Percentiles rank a stretch among this genome's conserved stretches.
Conservation (phyloP, 2,888 invertebrate genomes). For the Pegoplata infirma region DNA sequence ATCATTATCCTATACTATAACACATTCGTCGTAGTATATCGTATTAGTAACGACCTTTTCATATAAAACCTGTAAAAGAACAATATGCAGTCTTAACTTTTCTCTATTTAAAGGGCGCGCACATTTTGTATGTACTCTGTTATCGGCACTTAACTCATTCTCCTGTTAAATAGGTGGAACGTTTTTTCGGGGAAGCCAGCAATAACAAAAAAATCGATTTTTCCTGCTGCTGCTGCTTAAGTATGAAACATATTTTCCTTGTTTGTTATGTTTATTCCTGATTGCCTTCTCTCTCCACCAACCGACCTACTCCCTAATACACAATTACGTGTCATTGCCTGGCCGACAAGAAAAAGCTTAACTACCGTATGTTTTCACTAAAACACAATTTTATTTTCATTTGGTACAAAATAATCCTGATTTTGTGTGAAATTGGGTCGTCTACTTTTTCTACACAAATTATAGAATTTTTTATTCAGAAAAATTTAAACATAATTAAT, state of each 20-base stretch:
- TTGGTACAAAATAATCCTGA: neutral
- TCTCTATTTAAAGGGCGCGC: conserved; percentile 43
- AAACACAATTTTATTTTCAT: neutral
- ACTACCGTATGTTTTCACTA: conserved; percentile 25
- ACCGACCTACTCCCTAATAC: conserved; percentile 30
- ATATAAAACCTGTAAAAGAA: neutral
- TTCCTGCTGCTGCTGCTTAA: conserved; percentile 23
- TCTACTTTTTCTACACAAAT: too few species aligned
- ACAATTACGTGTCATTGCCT: conserved; percentile 43
- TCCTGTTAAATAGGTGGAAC: neutral
- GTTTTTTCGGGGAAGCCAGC: conserved; percentile 24
- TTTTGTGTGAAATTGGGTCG: neutral
- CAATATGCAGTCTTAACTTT: neutral
- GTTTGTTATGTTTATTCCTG: conserved; percentile 17
- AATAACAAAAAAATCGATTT: conserved; percentile 55
- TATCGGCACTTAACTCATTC: neutral
- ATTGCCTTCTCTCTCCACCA: conserved; percentile 27
- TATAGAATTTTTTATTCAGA: too few species aligned
- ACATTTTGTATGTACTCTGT: conserved; percentile 3
- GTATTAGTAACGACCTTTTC: neutral
- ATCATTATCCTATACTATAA: conserved; percentile 23
- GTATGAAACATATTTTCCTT: neutral
- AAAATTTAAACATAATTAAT: too few species aligned
- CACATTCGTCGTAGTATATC: neutral
- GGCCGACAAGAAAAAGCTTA: conserved; percentile 1